These are phyloP conservation scores for Tautogolabrus adspersus DNA, from an alignment of 2,113 vertebrate genomes.

Conservation along the genomic window DNA sequence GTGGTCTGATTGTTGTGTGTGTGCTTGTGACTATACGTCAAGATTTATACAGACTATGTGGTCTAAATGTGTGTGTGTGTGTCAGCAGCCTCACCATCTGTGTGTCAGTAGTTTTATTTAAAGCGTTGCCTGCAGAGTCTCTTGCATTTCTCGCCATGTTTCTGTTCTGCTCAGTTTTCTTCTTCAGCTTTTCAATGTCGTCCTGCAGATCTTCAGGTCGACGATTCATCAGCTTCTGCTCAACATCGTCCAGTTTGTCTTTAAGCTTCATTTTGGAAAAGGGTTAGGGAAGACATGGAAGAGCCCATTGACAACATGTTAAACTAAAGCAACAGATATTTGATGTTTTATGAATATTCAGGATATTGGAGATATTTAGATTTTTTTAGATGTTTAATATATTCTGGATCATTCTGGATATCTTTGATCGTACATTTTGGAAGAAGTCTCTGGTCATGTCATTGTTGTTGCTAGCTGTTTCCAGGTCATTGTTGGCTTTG, in stretches of 20 bases:
- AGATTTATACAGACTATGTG: too few species aligned
- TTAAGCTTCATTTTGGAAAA: conserved; percentile 72
- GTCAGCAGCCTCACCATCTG: conserved; percentile 67
- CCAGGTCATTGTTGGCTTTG: conserved; percentile 69
- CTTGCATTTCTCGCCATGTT: conserved; percentile 67
- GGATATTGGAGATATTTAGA: neutral
- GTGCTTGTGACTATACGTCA: too few species aligned
- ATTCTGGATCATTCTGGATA: too few species aligned
- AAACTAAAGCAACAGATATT: conserved; percentile 19
- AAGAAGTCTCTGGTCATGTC: conserved; percentile 60
- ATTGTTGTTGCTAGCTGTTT: conserved; percentile 66
- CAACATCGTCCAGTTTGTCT: conserved; percentile 72
- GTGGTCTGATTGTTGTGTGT: too few species aligned
- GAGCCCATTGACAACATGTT: too few species aligned
- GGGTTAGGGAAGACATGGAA: too few species aligned
- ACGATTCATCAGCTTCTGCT: conserved; percentile 66
- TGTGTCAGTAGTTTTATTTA: conserved; percentile 39
- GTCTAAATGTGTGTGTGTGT: neutral
- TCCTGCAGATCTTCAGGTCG: conserved; percentile 64
- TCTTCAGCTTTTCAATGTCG: conserved; percentile 74
- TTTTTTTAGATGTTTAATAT: too few species aligned
- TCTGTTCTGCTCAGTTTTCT: conserved; percentile 79
- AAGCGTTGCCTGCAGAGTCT: conserved; percentile 72
- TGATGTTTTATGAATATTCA: neutral
- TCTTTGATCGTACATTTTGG: conserved; percentile 71